These are phyloP conservation scores for Sparidentex hasta DNA, from an alignment of 2,797 vertebrate species.

Conservation along the genomic window DNA sequence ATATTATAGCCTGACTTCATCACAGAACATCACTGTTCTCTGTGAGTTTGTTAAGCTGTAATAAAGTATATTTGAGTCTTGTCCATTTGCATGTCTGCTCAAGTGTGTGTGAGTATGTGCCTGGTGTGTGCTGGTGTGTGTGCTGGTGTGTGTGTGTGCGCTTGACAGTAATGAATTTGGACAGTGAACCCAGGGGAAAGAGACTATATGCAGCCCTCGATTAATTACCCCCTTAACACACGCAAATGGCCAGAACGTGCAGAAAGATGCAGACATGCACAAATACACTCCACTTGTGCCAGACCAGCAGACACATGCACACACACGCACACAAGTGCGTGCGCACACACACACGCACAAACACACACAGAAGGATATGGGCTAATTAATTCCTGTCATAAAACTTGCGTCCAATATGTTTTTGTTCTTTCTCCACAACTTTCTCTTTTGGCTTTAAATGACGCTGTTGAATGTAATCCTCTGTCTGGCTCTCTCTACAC, in stretches of 20 bases:
- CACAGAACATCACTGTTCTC: neutral
- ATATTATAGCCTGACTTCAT: neutral
- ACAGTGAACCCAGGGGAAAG: slow-evolving; percentile 61
- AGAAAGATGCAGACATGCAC: slow-evolving; percentile 42
- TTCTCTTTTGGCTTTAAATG: neutral
- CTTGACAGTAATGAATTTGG: slow-evolving; percentile 66
- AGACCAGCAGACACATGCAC: slow-evolving; percentile 15
- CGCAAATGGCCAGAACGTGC: slow-evolving; percentile 20
- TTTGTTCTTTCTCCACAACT: neutral
- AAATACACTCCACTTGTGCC: neutral
- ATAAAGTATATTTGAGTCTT: slow-evolving; percentile 24
- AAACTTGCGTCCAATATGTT: neutral
- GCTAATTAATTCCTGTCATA: neutral
- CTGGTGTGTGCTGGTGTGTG: slow-evolving; percentile 4
- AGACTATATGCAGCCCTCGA: slow-evolving; percentile 52
- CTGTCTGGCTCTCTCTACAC: neutral
- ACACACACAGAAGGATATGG: neutral
- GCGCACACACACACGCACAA: neutral
- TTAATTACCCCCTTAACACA: slow-evolving; percentile 67
- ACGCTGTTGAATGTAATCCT: neutral
- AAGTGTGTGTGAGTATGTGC: slow-evolving; percentile 8
- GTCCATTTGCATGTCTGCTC: slow-evolving; percentile 25
- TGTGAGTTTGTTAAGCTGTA: neutral
- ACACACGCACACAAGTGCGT: neutral
- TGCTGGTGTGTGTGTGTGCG: neutral